Evolutionary conservation across 2,113 vertebrate species (phyloP).

Genomic region (Syrrhaptes paradoxus): DNA sequence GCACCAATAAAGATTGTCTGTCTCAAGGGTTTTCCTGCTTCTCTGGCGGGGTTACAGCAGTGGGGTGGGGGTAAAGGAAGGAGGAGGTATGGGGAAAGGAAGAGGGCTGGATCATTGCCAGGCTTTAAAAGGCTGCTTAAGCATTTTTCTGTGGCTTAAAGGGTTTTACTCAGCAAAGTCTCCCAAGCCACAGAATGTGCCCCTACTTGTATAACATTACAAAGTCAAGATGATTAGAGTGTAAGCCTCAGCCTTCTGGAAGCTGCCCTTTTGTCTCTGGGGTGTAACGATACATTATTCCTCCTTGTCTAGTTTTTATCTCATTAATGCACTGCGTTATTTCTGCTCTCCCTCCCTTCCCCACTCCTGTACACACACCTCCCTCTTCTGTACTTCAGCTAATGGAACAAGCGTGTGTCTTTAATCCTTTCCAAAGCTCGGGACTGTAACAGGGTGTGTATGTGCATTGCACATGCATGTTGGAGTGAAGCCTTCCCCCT

Average conservation of each 20-base stretch:
- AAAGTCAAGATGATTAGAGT: slow-evolving; percentile 66
- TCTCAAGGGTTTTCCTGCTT: slow-evolving; percentile 37
- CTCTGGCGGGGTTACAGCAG: background rate
- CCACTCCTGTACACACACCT: background rate
- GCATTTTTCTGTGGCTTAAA: slow-evolving; percentile 69
- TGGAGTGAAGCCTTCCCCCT: background rate
- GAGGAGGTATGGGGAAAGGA: background rate
- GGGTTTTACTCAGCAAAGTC: slow-evolving; percentile 68
- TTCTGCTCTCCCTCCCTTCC: background rate
- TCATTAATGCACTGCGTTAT: background rate
- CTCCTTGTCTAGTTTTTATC: slow-evolving; percentile 60
- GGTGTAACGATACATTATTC: slow-evolving; percentile 48
- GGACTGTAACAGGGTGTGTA: background rate
- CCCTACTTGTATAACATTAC: slow-evolving; percentile 70
- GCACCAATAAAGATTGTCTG: slow-evolving; percentile 49
- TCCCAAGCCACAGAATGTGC: slow-evolving; percentile 69
- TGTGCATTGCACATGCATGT: background rate
- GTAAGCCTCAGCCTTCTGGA: slow-evolving; percentile 57
- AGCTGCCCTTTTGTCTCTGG: slow-evolving; percentile 67
- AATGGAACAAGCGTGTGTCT: background rate
- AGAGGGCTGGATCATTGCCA: slow-evolving; percentile 52
- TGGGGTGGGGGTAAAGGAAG: background rate
- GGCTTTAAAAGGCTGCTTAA: slow-evolving; percentile 69
- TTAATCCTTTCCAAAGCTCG: background rate
- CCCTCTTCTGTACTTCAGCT: background rate